Evolutionary conservation across 2,888 invertebrate species (phyloP), one percentile per base, ranked within the genome.

Genomic region (Heteropelma amictum): DNA sequence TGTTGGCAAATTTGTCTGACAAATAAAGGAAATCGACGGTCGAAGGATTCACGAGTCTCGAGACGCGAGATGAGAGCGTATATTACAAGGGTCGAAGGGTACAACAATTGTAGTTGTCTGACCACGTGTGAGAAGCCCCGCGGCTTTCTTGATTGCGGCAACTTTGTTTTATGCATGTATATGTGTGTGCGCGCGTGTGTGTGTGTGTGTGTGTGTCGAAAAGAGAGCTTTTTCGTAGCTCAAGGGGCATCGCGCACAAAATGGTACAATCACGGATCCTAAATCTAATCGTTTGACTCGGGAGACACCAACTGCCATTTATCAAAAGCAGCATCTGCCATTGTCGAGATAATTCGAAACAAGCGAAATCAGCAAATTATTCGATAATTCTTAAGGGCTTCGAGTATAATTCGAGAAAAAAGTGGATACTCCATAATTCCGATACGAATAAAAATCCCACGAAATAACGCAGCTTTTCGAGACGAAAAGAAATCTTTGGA

Each of bases 201-300:
- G 28, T 61, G 21, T 47, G 14, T 35, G 8, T 12, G 8, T 30
- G 30, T n/a, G n/a, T 14, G 17, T 17, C 30, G 45, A 54, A 26
- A 49, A 33, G 33, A n/a, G n/a, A 21, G 12, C 30, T 61, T 54
- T 51, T 64, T 49, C 64, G 68, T 69, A 35, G 51, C 72, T 72
- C 72, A 58, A 71, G 70, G 70, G 65, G 8, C 45, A 64, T 40
- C 61, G 65, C 58, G 45, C 19, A 56, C 72, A 64, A 73, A 76
- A 76, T 69, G 80, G 82, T 79, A 83, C 88, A 89, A 89, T 89
- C 89, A 89, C 81, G 77, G 77, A 64, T 45, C 67, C 76, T 79
- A 87, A 88, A 89, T 89, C 86, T 84, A 87, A 89, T 89, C 88
- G 87, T 85, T 89, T 87, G 85, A 86, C 86, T 82, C 81, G 78